phyloP scores from a whole-genome alignment of 2,888 invertebrate genomes.

The Sinohyriopsis cumingii region DNA sequence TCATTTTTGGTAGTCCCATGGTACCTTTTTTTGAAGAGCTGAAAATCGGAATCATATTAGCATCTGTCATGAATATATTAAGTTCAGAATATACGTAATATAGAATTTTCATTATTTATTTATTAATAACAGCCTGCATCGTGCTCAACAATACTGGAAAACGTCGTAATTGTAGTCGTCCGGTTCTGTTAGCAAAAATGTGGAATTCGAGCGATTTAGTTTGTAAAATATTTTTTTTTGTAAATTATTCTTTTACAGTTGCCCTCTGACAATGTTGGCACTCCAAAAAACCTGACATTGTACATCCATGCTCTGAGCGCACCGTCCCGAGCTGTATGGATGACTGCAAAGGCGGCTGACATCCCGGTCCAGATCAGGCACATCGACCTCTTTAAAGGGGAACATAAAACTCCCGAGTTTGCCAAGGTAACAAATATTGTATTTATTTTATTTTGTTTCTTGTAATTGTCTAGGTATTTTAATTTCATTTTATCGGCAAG shows the following conservation, averaged over 20 bases:
- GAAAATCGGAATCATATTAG: no score
- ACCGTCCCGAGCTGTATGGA: slow-evolving; percentile 63
- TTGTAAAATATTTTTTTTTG: neutral
- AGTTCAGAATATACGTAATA: no score
- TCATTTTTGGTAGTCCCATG: no score
- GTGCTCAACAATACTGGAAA: no score
- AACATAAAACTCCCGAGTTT: slow-evolving; percentile 50
- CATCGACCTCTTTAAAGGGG: slow-evolving; percentile 51
- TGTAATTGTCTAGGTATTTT: neutral
- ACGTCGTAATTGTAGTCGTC: neutral
- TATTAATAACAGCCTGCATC: no score
- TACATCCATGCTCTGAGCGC: slow-evolving; percentile 50
- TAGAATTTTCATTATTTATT: no score
- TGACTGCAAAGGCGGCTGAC: slow-evolving; percentile 60
- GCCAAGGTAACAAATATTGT: slow-evolving; percentile 36
- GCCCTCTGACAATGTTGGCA: slow-evolving; percentile 7
- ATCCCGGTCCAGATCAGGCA: slow-evolving; percentile 56
- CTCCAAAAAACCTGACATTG: slow-evolving; percentile 37
- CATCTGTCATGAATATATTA: no score
- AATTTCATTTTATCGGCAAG: no score
- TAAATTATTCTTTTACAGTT: slow-evolving; percentile 37
- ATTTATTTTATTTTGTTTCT: neutral
- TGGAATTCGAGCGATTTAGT: neutral
- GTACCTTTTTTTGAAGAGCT: no score
- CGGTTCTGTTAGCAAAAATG: neutral